A percentile compares a stretch with the other conserved stretches of the same genome.
Evolutionary conservation across 2,888 invertebrate genomes (phyloP).

Genomic region (Drosophila mettleri): DNA sequence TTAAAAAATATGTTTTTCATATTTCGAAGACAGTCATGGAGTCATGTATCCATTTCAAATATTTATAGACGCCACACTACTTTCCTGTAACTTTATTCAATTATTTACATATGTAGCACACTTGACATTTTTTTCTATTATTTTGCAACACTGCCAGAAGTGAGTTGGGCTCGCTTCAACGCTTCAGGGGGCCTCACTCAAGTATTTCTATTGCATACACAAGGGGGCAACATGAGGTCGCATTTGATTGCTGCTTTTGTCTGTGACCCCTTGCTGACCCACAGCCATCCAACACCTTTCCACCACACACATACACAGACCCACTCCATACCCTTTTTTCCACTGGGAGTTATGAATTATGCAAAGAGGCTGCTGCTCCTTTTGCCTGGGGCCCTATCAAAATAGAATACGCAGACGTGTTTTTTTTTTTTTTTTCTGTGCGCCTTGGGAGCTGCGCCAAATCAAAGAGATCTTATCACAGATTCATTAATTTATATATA

Average conservation of each 20-base stretch:
- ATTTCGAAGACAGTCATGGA: too few relatives aligned
- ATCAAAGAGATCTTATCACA: slow-evolving; percentile 47
- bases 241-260: slow-evolving; percentile 63
- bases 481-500: slow-evolving; percentile 33
- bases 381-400: slow-evolving; percentile 47
- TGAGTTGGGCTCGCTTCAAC: too few relatives aligned
- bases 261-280: slow-evolving; percentile 20
- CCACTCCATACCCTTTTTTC: neutral
- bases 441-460: slow-evolving; percentile 40
- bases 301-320: neutral
- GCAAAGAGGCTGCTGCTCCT: slow-evolving; percentile 54
- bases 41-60: neutral
- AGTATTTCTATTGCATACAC: slow-evolving; percentile 59
- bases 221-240: slow-evolving; percentile 58
- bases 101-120: slow-evolving; percentile 2
- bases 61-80: neutral
- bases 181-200: slow-evolving; percentile 14
- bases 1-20: neutral
- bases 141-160: slow-evolving; percentile 13
- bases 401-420: slow-evolving; percentile 33
- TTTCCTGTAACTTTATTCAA: neutral
- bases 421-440: neutral
- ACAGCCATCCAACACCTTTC: neutral
- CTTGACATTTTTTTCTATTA: neutral
- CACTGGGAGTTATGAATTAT: slow-evolving; percentile 72